phyloP scores from a whole-genome alignment of 2,113 vertebrate genomes.

The Chroicocephalus ridibundus region DNA sequence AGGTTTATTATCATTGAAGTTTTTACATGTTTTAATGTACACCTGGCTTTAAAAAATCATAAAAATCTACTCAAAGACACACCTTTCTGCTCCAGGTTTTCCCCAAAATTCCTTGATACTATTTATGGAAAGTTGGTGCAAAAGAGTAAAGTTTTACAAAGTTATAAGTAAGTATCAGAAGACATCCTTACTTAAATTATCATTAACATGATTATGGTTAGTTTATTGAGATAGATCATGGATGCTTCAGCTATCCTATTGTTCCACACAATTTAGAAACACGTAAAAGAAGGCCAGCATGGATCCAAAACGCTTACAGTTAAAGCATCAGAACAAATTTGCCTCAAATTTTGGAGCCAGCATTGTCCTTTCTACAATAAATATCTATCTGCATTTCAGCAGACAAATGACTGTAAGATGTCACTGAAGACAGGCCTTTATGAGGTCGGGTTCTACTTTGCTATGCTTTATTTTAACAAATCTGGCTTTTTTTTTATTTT shows the following conservation, averaged over 20 bases:
- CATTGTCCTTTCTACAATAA: background rate
- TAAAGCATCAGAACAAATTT: background rate
- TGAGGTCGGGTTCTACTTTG: fast-evolving
- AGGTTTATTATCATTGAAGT: background rate
- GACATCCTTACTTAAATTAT: background rate
- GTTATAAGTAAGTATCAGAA: background rate
- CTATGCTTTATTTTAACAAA: background rate
- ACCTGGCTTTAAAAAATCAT: background rate
- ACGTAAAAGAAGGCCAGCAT: background rate
- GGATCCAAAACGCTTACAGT: background rate
- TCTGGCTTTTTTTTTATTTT: background rate
- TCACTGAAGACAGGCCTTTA: background rate
- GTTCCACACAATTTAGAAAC: background rate
- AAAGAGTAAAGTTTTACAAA: background rate
- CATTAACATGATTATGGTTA: background rate
- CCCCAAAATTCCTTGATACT: background rate
- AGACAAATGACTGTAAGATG: background rate
- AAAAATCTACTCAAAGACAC: background rate
- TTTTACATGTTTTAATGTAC: background rate
- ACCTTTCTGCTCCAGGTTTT: background rate
- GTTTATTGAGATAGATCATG: background rate
- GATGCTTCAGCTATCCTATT: background rate
- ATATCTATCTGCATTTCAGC: background rate
- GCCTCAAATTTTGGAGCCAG: background rate
- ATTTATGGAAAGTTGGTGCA: background rate